Percentiles rank a stretch among this genome's conserved stretches.
Evolutionary conservation across 2,113 vertebrate genomes (phyloP).

Genomic region (Lipotes vexillifer): DNA sequence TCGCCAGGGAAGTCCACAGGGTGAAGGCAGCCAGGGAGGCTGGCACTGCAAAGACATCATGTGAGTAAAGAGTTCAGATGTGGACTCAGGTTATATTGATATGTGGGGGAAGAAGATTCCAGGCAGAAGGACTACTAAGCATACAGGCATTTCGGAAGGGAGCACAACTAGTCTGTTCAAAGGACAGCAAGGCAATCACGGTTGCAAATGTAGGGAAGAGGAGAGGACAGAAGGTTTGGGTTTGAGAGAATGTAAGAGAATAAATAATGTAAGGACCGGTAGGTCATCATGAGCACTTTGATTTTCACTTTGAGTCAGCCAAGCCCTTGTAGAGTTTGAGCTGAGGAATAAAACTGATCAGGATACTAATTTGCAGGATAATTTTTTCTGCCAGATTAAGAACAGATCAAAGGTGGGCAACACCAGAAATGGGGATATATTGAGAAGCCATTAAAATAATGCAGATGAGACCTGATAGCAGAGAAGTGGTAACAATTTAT

Average conservation of each 20-base stretch:
- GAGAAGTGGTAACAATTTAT: neutral
- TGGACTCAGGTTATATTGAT: neutral
- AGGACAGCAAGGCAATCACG: neutral
- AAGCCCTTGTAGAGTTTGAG: neutral
- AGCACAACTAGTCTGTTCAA: neutral
- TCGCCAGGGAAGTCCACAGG: too few species aligned
- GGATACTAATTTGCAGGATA: neutral
- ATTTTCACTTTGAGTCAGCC: neutral
- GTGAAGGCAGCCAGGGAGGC: neutral
- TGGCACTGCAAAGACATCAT: neutral
- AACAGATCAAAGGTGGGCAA: neutral
- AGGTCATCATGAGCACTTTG: neutral
- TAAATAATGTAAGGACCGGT: neutral
- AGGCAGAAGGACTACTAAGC: neutral
- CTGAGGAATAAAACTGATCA: neutral
- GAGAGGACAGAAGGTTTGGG: rapidly evolving
- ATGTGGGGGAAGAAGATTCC: neutral
- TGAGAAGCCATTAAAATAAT: neutral
- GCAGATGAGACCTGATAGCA: neutral
- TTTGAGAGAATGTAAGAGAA: neutral
- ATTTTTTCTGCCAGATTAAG: neutral
- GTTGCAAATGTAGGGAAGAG: neutral
- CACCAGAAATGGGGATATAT: neutral
- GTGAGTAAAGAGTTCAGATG: neutral
- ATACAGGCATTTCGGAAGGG: neutral